These are phyloP conservation scores for Sylvicapra grimmia DNA, from an alignment of 2,113 vertebrate genomes.

Conservation along the genomic window DNA sequence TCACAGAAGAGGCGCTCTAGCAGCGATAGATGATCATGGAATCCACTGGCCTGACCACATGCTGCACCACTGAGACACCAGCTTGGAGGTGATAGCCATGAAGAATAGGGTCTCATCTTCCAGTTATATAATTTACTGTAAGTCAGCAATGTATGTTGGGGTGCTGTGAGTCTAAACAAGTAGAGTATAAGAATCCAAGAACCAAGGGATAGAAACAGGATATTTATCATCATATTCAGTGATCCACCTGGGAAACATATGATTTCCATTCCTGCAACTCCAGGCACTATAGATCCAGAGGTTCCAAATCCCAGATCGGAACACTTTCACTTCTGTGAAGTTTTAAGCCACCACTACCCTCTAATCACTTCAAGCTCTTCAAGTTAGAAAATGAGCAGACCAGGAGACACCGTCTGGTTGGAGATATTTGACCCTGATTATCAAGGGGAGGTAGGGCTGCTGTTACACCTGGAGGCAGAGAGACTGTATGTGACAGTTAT, in stretches of 20 bases:
- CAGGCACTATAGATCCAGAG: neutral
- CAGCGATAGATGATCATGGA: neutral
- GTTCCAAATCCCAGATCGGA: neutral
- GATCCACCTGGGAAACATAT: neutral
- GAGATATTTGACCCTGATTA: neutral
- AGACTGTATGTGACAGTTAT: neutral
- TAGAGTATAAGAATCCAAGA: neutral
- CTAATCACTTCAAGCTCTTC: neutral
- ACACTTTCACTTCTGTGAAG: neutral
- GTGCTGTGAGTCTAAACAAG: neutral
- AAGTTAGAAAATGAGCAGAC: neutral
- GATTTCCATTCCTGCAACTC: neutral
- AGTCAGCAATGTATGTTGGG: neutral
- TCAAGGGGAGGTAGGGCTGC: neutral
- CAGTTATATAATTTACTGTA: neutral
- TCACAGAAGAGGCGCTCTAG: neutral
- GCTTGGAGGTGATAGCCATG: neutral
- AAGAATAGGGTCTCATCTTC: neutral
- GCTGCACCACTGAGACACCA: neutral
- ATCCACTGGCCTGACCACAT: neutral
- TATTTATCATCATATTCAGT: neutral
- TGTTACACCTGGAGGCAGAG: neutral
- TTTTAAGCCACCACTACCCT: neutral
- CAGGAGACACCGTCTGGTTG: neutral
- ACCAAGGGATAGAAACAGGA: neutral